These are phyloP conservation scores for Capitulum mitella DNA, from an alignment of 2,888 invertebrate genomes.

Conservation along the genomic window DNA sequence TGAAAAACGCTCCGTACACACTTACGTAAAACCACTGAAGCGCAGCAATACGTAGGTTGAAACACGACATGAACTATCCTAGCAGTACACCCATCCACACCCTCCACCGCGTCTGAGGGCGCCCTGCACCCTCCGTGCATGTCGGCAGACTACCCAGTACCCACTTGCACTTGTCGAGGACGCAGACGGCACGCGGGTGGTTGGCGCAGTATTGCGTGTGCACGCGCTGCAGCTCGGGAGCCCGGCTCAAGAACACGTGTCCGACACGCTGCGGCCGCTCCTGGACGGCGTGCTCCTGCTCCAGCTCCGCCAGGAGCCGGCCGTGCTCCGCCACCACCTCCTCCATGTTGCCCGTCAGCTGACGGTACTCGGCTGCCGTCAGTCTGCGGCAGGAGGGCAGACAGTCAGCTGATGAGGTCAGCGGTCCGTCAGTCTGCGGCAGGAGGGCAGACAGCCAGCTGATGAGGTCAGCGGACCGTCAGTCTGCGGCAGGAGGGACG, in stretches of 20 bases:
- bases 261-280: conserved; percentile 78
- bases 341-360: conserved; percentile 77
- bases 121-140: no score
- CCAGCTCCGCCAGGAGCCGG: conserved; percentile 66
- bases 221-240: conserved; percentile 57
- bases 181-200: conserved; percentile 89
- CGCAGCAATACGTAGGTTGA: no score
- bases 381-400: conserved; percentile 52
- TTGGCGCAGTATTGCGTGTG: conserved; percentile 84
- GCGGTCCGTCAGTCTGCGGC: conserved; percentile 63
- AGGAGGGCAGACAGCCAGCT: not conserved
- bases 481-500: no score
- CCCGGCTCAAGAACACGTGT: conserved; percentile 72
- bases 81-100: no score
- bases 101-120: no score
- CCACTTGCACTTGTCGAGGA: conserved; percentile 87
- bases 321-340: conserved; percentile 81
- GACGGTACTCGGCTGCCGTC: conserved; percentile 73
- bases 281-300: conserved; percentile 65
- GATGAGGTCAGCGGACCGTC: no score
- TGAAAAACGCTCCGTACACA: no score
- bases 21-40: no score
- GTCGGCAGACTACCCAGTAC: no score
- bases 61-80: no score
- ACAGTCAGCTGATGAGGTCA: conserved; percentile 80